Evolutionary conservation across 1,140 invertebrate species (phyloP), one percentile per base, ranked within the genome.

Genomic region (Megalonaias nervosa): DNA sequence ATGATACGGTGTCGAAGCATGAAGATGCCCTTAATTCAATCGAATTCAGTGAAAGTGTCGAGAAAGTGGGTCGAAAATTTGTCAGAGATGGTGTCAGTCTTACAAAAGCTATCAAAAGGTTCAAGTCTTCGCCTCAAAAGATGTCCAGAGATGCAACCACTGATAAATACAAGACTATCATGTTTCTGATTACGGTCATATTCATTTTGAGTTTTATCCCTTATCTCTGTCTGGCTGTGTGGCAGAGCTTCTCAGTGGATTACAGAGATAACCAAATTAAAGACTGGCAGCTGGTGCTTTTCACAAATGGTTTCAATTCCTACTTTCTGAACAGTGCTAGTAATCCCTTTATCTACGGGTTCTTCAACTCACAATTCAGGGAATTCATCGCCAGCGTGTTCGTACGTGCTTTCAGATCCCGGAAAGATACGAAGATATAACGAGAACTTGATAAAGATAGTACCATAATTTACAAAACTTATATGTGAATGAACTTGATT

Each of bases 181-280:
- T 81, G 64, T 74, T 81, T 26, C 21, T 81, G 17, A 74, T 81
- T 23, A 75, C 75, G 0, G 58, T 72, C 0, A 68, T 81, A 26
- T 81, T 81, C 60, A 75, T 81, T 17, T 61, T 71, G 16, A 78
- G 75, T 56, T 81, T 68, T 61, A 56, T 81, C 21, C 80, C 80
- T 31, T 78, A 75, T 67, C 55, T 81, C 9, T 26, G 31, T 13
- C 65, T 81, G 19, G 74, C 74, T 12, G 55, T 76, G 14, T 76
- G 75, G 75, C 75, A 70, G 3, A 58, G 67, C 2, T 77, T 72
- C 31, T 61, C 75, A 5, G 16, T 72, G 21, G 70, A 77, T 19
- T 67, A 77, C 67, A 26, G 72, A 59, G 75, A 72, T 12, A 72
- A 77, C 61, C 57, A 60, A 48, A 72, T 77, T 65, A 31, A 60